Evolutionary conservation across 2,888 invertebrate genomes (phyloP), one percentile per base, ranked within the genome.

Genomic region (Euplexia lucipara): DNA sequence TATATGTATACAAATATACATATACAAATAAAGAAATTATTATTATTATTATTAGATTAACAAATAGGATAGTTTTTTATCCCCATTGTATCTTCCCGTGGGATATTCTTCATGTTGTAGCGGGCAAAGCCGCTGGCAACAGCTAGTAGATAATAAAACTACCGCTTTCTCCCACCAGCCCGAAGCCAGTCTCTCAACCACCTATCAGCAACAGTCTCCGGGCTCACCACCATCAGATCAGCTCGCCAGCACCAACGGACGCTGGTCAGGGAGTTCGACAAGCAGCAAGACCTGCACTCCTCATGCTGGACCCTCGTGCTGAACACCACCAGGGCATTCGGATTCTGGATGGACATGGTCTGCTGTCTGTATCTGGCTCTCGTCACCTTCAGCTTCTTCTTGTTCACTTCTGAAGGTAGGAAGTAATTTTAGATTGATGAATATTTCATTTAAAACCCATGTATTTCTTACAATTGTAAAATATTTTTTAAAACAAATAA

Each of bases 151-250:
- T n/a, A n/a, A n/a, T n/a, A n/a, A n/a, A n/a, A n/a, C n/a, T n/a
- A n/a, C n/a, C n/a, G n/a, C n/a, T n/a, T 14, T 34, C 35, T 18
- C 0, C 3, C 66, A 32, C 0, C 87, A 98, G 98, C 98, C 35
- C 96, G 98, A 57, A 98, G 98, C 81, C 98, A 98, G 14, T 97
- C 98, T 0, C 97, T 98, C 83, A 97, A 97, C 57, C 98, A 98
- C 88, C 92, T 98, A 18, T 97, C 97, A 69, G 97, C 98, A 0
- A 97, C 98, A 0, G 95, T 99, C 2, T 96, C 97, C 78, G 99
- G 99, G 0, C 91, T 99, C 3, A 96, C 97, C 3, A 98, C 98
- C 0, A 98, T 99, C 62, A 93, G 98, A 47, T 97, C 98, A 0
- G 97, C 97, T 57, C 94, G 96, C 12, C 97, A 96, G 0, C 95